These are phyloP conservation scores for Pollachius pollachius DNA, from an alignment of 2,113 vertebrate genomes.

Conservation along the genomic window DNA sequence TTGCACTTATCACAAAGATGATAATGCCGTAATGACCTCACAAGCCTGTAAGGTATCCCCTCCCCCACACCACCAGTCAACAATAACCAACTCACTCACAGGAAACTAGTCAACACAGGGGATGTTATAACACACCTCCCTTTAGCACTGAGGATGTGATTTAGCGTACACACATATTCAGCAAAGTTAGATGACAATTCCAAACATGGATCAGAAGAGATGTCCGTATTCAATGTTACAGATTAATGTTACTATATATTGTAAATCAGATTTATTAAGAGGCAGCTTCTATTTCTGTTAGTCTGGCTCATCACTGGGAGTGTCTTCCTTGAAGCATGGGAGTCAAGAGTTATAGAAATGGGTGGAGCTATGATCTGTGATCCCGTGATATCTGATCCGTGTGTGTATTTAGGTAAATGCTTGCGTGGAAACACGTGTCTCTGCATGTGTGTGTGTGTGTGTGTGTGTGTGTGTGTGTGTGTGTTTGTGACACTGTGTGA, in stretches of 20 bases:
- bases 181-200: too few relatives aligned
- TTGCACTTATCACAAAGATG: background rate
- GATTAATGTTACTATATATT: too few relatives aligned
- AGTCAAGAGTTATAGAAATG: conserved; percentile 19
- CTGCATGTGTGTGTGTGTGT: too few relatives aligned
- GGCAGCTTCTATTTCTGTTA: background rate
- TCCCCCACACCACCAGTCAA: background rate
- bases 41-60: background rate
- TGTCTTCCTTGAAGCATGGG: conserved; percentile 32
- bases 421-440: background rate
- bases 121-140: background rate
- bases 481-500: too few relatives aligned
- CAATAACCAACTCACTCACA: conserved; percentile 21
- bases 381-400: too few relatives aligned
- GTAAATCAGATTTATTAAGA: too few relatives aligned
- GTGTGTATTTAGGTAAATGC: background rate
- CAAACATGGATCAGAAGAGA: too few relatives aligned
- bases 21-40: background rate
- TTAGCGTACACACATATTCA: too few relatives aligned
- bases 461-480: too few relatives aligned
- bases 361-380: too few relatives aligned
- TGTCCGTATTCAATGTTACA: too few relatives aligned
- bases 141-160: background rate
- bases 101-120: conserved; percentile 21
- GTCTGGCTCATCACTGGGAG: conserved; percentile 44